Conservation (phyloP, 2,797 vertebrate species). For the Thamnophis elegans region DNA sequence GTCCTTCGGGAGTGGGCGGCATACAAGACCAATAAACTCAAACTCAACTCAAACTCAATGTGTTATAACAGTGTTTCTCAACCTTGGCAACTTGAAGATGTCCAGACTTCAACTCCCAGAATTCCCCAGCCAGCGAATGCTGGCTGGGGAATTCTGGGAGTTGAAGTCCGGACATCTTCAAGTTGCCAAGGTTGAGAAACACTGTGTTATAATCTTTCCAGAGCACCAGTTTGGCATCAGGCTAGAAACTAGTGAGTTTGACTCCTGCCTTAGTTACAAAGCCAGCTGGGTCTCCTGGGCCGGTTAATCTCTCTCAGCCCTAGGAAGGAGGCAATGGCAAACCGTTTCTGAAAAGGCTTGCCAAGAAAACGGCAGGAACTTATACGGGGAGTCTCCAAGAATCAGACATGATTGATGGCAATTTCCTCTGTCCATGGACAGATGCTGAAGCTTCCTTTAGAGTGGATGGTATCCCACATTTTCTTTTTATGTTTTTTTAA, state of each 20-base stretch:
- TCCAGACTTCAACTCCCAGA: too few species aligned
- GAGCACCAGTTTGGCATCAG: background rate
- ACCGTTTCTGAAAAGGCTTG: background rate
- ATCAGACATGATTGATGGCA: background rate
- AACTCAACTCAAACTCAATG: too few species aligned
- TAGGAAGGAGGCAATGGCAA: background rate
- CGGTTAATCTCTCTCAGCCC: background rate
- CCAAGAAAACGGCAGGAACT: background rate
- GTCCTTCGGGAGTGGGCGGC: too few species aligned
- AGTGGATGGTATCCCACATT: background rate
- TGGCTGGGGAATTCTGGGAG: too few species aligned
- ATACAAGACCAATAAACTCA: too few species aligned
- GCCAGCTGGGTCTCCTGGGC: background rate
- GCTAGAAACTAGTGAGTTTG: background rate
- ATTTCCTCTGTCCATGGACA: background rate
- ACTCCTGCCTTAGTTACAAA: background rate
- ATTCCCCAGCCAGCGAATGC: too few species aligned
- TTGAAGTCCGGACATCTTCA: too few species aligned
- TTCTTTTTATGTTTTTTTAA: background rate
- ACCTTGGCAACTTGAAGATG: too few species aligned
- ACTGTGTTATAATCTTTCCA: background rate
- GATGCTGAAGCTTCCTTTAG: background rate
- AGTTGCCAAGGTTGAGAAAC: too few species aligned
- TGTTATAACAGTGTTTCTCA: too few species aligned
- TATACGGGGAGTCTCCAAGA: background rate